Conservation (phyloP, 2,113 vertebrate genomes). For the Sprattus sprattus region DNA sequence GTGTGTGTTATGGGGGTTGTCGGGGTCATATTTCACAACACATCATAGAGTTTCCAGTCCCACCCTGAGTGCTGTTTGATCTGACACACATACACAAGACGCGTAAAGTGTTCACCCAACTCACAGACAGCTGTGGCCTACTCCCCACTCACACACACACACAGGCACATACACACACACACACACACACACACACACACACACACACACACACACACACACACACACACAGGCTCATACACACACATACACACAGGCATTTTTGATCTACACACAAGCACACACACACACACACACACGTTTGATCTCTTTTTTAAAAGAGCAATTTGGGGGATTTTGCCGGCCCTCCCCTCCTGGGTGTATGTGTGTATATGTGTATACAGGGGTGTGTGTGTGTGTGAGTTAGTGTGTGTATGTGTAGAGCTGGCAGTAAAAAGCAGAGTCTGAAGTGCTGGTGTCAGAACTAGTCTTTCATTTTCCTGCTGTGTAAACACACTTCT, state of each 20-base stretch:
- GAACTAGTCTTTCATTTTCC: conserved; percentile 25
- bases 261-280: not conserved
- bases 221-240: too few relatives aligned
- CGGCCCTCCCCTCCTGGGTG: not conserved
- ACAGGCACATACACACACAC: not conserved
- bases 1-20: conserved; percentile 2
- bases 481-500: conserved; percentile 34
- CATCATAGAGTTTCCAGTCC: not conserved
- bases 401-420: not conserved
- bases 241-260: too few relatives aligned
- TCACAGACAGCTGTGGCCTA: not conserved
- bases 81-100: not conserved
- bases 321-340: conserved; percentile 1
- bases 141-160: not conserved
- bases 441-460: conserved; percentile 7
- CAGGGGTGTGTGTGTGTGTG: not conserved
- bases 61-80: not conserved
- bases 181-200: too few relatives aligned
- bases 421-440: not conserved
- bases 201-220: too few relatives aligned
- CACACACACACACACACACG: not conserved
- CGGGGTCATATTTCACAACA: conserved; percentile 20
- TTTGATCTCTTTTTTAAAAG: not conserved
- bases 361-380: not conserved
- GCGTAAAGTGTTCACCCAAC: not conserved